Conservation (phyloP, 1,140 invertebrate species). For the Vollenhovia emeryi region DNA sequence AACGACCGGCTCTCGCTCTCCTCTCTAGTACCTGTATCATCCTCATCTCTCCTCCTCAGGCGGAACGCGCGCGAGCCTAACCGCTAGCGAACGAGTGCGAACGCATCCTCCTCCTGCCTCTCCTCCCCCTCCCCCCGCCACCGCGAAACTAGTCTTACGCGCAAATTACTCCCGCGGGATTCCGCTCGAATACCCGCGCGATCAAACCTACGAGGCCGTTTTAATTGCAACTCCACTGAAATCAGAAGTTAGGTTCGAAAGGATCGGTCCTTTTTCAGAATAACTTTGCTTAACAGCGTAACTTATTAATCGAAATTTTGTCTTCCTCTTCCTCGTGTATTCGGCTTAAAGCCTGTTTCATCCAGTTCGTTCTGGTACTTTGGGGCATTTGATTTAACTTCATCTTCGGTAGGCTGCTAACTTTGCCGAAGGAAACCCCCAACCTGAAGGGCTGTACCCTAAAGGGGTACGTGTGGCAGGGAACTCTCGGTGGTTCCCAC, state of each 20-base stretch:
- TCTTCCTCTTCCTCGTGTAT: too few relatives aligned
- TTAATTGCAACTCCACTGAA: not conserved
- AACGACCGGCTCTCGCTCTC: conserved; percentile 59
- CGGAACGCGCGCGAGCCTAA: conserved; percentile 58
- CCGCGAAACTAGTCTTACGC: conserved; percentile 68
- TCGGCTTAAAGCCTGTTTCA: too few relatives aligned
- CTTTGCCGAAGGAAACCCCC: too few relatives aligned
- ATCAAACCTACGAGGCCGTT: not conserved
- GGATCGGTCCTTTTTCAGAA: not conserved
- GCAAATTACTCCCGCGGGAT: conserved; percentile 67
- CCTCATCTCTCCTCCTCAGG: conserved; percentile 59
- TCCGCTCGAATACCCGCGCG: conserved; percentile 19
- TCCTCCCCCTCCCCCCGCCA: not conserved
- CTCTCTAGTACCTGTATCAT: conserved; percentile 74
- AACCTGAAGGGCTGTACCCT: too few relatives aligned
- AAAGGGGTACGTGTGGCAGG: too few relatives aligned
- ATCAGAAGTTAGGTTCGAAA: not conserved
- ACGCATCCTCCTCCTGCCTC: conserved; percentile 30
- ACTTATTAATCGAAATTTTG: not conserved
- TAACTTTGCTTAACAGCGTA: not conserved
- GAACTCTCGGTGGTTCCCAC: too few relatives aligned
- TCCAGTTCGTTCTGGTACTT: too few relatives aligned
- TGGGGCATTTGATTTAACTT: too few relatives aligned
- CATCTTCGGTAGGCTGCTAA: too few relatives aligned
- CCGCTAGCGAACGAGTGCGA: conserved; percentile 60